phyloP scores from a whole-genome alignment of 2,113 vertebrate genomes.

The Heterocephalus glaber region DNA sequence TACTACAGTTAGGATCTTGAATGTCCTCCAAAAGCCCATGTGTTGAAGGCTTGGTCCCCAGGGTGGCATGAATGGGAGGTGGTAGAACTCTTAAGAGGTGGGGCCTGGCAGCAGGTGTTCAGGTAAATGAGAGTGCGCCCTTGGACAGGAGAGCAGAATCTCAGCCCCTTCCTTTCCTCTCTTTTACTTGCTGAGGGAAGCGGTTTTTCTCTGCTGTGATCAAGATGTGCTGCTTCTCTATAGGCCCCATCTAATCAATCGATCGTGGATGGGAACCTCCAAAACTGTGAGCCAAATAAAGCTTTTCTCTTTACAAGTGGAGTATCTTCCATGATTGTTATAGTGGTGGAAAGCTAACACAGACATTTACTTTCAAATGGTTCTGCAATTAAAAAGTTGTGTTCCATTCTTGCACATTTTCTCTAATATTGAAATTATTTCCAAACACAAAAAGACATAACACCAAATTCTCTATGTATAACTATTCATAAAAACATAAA shows the following conservation, averaged over 20 bases:
- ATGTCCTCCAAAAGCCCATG: neutral
- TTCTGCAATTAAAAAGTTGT: slow-evolving; percentile 27
- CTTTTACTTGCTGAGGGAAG: neutral
- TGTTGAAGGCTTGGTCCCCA: neutral
- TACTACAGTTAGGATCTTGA: neutral
- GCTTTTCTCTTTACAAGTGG: neutral
- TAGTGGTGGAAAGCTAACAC: neutral
- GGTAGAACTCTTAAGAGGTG: neutral
- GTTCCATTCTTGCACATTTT: neutral
- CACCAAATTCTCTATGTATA: neutral
- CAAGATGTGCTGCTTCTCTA: too few species aligned
- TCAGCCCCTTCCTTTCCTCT: neutral
- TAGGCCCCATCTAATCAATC: neutral
- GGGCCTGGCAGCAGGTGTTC: too few species aligned
- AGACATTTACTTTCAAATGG: neutral
- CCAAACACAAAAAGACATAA: neutral
- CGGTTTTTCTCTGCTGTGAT: neutral
- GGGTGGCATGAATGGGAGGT: too few species aligned
- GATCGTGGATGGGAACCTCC: too few species aligned
- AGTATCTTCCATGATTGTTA: neutral
- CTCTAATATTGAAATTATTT: neutral
- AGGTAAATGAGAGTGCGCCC: neutral
- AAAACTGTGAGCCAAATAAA: neutral
- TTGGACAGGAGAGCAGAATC: neutral
- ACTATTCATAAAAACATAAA: slow-evolving; percentile 39